Evolutionary conservation across 2,113 vertebrate genomes (phyloP).

Genomic region (Atractosteus spatula): DNA sequence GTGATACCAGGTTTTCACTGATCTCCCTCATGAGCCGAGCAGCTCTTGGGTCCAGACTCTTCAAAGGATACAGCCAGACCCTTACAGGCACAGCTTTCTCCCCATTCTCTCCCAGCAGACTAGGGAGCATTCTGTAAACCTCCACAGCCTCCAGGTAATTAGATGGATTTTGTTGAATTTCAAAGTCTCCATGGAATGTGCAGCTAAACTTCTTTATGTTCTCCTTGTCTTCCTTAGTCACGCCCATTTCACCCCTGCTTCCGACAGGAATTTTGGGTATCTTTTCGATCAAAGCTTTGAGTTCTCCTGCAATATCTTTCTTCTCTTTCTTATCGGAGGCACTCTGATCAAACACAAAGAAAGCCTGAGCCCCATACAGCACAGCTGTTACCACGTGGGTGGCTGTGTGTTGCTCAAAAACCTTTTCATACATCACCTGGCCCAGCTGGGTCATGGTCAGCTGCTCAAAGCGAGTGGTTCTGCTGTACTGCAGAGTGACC

Average conservation of each 20-base stretch:
- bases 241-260: conserved; percentile 22
- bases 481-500: conserved; percentile 30
- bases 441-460: not conserved
- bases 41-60: not conserved
- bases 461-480: conserved; percentile 13
- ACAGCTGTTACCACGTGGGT: conserved; percentile 39
- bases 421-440: fast-evolving
- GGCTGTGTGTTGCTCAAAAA: not conserved
- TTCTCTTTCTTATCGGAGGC: conserved; percentile 1
- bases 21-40: conserved; percentile 8
- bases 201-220: conserved; percentile 29
- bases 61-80: conserved; percentile 20
- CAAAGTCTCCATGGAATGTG: conserved; percentile 39
- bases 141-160: conserved; percentile 31
- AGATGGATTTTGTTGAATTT: conserved; percentile 26
- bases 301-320: not conserved
- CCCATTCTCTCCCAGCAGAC: conserved; percentile 24
- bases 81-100: conserved; percentile 21
- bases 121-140: conserved; percentile 31
- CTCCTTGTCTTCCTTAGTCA: conserved; percentile 24
- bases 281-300: conserved; percentile 25
- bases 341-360: conserved; percentile 41
- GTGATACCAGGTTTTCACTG: not conserved
- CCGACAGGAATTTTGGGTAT: conserved; percentile 27
- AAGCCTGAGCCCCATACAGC: conserved; percentile 34